Evolutionary conservation across 1,140 invertebrate genomes (phyloP), one percentile per base, ranked within the genome.

Genomic region (Anagrus nilaparvatae): DNA sequence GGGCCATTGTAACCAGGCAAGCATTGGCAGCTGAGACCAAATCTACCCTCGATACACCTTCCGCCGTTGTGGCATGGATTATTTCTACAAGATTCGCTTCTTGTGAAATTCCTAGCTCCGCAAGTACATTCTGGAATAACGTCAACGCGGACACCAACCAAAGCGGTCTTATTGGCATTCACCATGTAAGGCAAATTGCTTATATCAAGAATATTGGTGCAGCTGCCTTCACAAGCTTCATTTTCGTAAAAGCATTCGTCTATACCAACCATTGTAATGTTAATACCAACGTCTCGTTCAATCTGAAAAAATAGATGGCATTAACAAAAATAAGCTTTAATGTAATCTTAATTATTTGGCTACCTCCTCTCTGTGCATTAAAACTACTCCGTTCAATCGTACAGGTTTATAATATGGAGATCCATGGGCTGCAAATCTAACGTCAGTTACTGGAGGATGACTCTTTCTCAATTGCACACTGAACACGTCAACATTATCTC

Each of bases 261-360:
- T 49, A 98, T 97, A 40, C 90, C 91, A 3, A 97, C 90, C 91
- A 97, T 95, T 4, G 87, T 91, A 28, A 98, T 94, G 54, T 93
- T 92, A 33, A 97, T 88, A 19, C 91, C 92, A 7, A 96, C 84
- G 48, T 86, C 82, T 51, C 80, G 77, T 69, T 96, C 91, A 62
- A 97, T 95, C 78, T 84, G 38, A 52, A 55, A 55, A 47, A 48
- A 40, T 23, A 46, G 9, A 14, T 37, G 9, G 7, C 14, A 9
- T 30, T 6, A 43, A 27, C 4, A 18, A 14, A 35, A 21, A 12
- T 8, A 8, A 38, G 17, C 18, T 33, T 32, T 25, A 40, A 12
- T 23, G 4, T 17, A 17, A 36, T 24, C 32, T 39, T 13, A 40
- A n/a, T 28, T 34, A 9, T 25, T 34, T n/a, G 32, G 46, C 56